Evolutionary conservation across 1,140 invertebrate species (phyloP).

Genomic region (Calliopsis andreniformis): DNA sequence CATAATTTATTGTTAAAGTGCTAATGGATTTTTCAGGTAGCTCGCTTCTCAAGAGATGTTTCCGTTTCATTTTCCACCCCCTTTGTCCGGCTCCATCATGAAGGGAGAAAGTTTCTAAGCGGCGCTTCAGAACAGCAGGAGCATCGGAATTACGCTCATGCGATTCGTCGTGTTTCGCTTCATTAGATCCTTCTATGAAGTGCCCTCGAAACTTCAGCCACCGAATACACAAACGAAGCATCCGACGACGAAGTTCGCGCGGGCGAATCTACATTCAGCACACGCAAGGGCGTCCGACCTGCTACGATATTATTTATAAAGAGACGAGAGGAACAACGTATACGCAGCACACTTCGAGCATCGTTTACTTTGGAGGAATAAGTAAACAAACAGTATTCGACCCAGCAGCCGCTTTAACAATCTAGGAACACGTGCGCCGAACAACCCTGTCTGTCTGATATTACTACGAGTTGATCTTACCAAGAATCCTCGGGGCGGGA

Average conservation of each 20-base stretch:
- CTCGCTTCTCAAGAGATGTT: conserved; percentile 46
- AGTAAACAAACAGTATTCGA: conserved; percentile 57
- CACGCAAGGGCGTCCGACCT: conserved; percentile 6
- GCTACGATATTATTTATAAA: conserved; percentile 46
- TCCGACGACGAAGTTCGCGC: neutral
- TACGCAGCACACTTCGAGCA: conserved; percentile 44
- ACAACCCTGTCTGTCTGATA: conserved; percentile 8
- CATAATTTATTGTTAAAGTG: conserved; percentile 60
- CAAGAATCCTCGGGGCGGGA: neutral
- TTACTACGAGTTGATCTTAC: conserved; percentile 13
- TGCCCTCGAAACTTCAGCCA: conserved; percentile 9
- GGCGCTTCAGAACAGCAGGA: neutral
- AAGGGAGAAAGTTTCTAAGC: conserved; percentile 20
- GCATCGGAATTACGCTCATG: conserved; percentile 1
- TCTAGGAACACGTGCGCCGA: conserved; percentile 45
- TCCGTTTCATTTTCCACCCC: conserved; percentile 16
- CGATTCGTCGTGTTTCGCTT: conserved; percentile 17
- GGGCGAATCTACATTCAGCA: conserved; percentile 16
- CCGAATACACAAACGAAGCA: conserved; percentile 12
- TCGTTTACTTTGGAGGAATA: conserved; percentile 57
- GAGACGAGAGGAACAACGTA: conserved; percentile 49
- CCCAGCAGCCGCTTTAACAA: conserved; percentile 50
- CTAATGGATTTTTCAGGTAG: conserved; percentile 65
- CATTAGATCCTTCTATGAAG: conserved; percentile 10
- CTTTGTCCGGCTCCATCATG: conserved; percentile 12